phyloP scores from a whole-genome alignment of 2,113 vertebrate genomes.

The Microtus ochrogaster region DNA sequence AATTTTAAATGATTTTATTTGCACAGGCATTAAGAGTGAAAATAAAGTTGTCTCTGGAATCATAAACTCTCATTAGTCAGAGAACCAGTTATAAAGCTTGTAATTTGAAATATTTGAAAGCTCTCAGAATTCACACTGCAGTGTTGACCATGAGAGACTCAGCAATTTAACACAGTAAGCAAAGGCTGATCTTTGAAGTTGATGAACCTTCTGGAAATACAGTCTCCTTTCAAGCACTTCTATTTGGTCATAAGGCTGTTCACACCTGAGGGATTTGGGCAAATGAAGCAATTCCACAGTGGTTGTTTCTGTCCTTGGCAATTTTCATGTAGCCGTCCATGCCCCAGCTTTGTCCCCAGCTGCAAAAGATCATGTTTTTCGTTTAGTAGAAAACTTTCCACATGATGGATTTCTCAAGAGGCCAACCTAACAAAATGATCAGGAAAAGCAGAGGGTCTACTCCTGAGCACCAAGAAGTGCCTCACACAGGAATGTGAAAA shows the following conservation, averaged over 20 bases:
- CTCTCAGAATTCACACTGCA: slow-evolving; percentile 70
- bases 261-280: slow-evolving; percentile 88
- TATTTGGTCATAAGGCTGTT: not conserved
- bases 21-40: not conserved
- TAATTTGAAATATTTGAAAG: slow-evolving; percentile 74
- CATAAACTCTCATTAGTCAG: not conserved
- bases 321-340: slow-evolving; percentile 88
- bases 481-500: not conserved
- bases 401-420: not conserved
- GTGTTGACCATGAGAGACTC: slow-evolving; percentile 58
- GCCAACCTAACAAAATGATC: not conserved
- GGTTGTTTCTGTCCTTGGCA: slow-evolving; percentile 89
- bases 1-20: not conserved
- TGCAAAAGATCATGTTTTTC: slow-evolving; percentile 59
- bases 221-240: not conserved
- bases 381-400: not conserved
- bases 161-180: slow-evolving; percentile 37
- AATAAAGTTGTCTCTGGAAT: not conserved
- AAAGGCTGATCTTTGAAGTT: slow-evolving; percentile 61
- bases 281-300: slow-evolving; percentile 89
- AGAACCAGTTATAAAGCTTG: not conserved
- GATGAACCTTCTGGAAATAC: not conserved
- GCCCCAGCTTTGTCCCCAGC: slow-evolving; percentile 90
- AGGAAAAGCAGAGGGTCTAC: not conserved
- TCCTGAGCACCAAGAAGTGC: not conserved